Conservation (phyloP, 2,888 invertebrate species). For the Catotricha subobsoleta region DNA sequence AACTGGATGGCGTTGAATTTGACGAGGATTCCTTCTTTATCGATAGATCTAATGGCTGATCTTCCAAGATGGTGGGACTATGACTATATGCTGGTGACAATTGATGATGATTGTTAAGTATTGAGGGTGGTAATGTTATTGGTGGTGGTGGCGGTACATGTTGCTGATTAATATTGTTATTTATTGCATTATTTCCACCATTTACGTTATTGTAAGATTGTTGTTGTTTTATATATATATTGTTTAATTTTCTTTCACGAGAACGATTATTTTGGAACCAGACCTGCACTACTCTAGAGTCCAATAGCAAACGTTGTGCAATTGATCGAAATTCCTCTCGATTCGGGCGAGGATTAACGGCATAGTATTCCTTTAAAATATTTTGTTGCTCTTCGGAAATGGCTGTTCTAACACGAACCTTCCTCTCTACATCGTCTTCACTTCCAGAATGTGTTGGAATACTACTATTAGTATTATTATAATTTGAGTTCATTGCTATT, state of each 20-base stretch:
- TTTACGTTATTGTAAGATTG: background rate
- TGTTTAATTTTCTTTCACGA: conserved; percentile 55
- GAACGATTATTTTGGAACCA: conserved; percentile 96
- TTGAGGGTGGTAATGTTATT: background rate
- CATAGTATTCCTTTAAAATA: conserved; percentile 75
- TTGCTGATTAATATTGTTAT: background rate
- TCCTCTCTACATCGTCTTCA: conserved; percentile 51
- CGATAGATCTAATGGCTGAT: conserved; percentile 82
- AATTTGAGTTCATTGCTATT: conserved; percentile 17
- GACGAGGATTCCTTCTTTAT: conserved; percentile 55
- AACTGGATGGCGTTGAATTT: conserved; percentile 41
- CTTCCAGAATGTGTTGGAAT: conserved; percentile 30
- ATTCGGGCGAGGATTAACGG: conserved; percentile 79
- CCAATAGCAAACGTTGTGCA: conserved; percentile 56
- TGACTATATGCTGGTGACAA: conserved; percentile 19
- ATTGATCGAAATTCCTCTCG: conserved; percentile 84
- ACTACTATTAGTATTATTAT: background rate
- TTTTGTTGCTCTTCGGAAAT: conserved; percentile 88
- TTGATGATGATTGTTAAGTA: conserved; percentile 20
- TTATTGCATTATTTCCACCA: background rate
- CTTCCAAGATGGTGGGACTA: conserved; percentile 25
- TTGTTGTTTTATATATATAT: conserved; percentile 16
- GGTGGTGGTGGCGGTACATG: background rate
- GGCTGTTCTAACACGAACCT: conserved; percentile 80
- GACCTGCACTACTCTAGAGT: conserved; percentile 70